Evolutionary conservation across 1,140 invertebrate species (phyloP), one percentile per base, ranked within the genome.

Genomic region (Mesaphorura yosii): DNA sequence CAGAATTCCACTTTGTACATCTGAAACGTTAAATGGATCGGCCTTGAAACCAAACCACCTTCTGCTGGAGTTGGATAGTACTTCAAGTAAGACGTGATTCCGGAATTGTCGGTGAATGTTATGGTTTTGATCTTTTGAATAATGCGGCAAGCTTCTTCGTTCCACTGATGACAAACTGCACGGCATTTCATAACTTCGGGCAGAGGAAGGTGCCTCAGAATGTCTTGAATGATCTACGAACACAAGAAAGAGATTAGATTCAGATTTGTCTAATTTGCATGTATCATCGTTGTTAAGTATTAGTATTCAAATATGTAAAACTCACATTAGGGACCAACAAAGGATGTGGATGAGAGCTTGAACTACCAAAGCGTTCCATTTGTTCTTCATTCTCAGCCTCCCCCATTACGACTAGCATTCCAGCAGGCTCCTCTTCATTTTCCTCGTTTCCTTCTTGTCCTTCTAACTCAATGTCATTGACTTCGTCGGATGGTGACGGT

Each of bases 111-210:
- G n/a, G n/a, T 40, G 26, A 51, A 51, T 22, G 38, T 31, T 14
- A 51, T 31, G 15, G 49, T 51, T 40, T 26, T 31, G 26, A 31
- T 51, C 38, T 42, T 51, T 17, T 25, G 49, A 10, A 51, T 19
- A 28, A 40, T 40, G 6, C 29, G 25, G 44, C 49, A 51, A 27
- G 38, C 39, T 42, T 51, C 49, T 27, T 41, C 38, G 22, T 51
- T 51, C 49, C 49, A 51, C 29, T 41, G 38, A 5, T 26, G 28
- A 19, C 29, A 25, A 10, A 51, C 49, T n/a, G 44, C 17, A 15
- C 49, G 49, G 34, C 49, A 51, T 7, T 26, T 51, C 23, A 27
- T 23, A 5, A 51, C 20, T 29, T 51, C 49, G 14, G 22, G 20
- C 12, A 51, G 38, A 20, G 10, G n/a, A 23, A 51, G 22, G 20